Evolutionary conservation across 2,888 invertebrate genomes (phyloP).

Genomic region (Sphinx pinastri): DNA sequence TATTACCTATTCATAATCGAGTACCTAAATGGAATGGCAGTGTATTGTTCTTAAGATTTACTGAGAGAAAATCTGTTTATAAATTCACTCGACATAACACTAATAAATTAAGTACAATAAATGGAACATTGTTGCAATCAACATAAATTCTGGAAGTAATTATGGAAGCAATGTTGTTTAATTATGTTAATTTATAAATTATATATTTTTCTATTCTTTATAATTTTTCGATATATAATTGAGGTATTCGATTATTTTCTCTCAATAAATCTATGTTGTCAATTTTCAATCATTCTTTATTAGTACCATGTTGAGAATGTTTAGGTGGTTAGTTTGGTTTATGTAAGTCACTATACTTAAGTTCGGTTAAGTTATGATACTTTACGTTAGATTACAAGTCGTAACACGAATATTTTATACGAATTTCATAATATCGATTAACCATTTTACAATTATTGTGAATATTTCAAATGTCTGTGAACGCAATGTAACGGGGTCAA

Average conservation of each 20-base stretch:
- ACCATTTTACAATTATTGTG: background rate
- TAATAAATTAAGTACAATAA: background rate
- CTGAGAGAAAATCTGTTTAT: background rate
- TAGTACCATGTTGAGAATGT: background rate
- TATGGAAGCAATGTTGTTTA: background rate
- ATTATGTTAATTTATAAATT: background rate
- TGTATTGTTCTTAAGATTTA: background rate
- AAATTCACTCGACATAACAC: background rate
- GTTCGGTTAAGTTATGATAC: background rate
- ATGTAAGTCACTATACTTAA: background rate
- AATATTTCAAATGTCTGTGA: background rate
- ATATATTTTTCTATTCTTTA: background rate
- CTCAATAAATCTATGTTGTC: background rate
- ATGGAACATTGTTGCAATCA: no score
- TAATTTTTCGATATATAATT: background rate
- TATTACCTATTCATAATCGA: background rate
- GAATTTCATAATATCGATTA: background rate
- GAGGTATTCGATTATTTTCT: background rate
- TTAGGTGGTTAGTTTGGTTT: conserved; percentile 11
- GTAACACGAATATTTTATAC: background rate
- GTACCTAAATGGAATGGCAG: background rate
- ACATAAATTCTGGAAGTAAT: background rate
- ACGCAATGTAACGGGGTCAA: background rate
- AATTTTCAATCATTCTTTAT: background rate
- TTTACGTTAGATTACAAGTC: background rate